A percentile compares a stretch with the other conserved stretches of the same genome.
Conservation (phyloP, 2,113 vertebrate genomes). For the Glaucidium brasilianum region DNA sequence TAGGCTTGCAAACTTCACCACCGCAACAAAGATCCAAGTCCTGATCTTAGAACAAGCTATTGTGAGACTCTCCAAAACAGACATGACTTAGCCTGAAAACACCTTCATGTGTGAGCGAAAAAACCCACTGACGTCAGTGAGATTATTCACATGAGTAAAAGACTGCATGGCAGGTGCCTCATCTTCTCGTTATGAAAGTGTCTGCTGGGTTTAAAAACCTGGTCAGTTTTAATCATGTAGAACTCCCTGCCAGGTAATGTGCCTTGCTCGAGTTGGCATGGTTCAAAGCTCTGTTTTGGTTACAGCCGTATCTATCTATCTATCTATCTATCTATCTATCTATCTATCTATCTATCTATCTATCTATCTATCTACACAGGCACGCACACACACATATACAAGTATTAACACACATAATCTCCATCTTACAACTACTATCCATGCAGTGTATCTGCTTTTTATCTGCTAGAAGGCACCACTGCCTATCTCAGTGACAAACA, state of each 20-base stretch:
- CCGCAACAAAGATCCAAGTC: neutral
- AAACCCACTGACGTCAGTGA: slow-evolving; percentile 14
- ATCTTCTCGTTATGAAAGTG: neutral
- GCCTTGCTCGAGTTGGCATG: neutral
- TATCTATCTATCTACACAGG: neutral
- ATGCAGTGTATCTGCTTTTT: neutral
- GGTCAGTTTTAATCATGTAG: neutral
- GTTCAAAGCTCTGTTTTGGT: neutral
- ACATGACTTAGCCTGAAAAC: neutral
- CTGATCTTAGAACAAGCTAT: neutral
- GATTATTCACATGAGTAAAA: neutral
- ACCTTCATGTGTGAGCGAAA: neutral
- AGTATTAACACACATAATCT: neutral
- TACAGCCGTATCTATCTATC: neutral
- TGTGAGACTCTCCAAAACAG: neutral
- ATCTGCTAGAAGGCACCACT: neutral
- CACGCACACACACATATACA: neutral
- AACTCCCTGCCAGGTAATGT: neutral
- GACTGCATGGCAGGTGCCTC: neutral
- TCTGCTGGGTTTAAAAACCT: neutral
- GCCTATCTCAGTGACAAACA: neutral
- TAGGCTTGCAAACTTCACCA: neutral
- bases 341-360: too few relatives aligned
- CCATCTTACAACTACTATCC: neutral
- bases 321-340: too few relatives aligned